A percentile compares a stretch with the other conserved stretches of the same genome.
phyloP scores from a whole-genome alignment of 1,140 invertebrate species.

The Tribolium castaneum region DNA sequence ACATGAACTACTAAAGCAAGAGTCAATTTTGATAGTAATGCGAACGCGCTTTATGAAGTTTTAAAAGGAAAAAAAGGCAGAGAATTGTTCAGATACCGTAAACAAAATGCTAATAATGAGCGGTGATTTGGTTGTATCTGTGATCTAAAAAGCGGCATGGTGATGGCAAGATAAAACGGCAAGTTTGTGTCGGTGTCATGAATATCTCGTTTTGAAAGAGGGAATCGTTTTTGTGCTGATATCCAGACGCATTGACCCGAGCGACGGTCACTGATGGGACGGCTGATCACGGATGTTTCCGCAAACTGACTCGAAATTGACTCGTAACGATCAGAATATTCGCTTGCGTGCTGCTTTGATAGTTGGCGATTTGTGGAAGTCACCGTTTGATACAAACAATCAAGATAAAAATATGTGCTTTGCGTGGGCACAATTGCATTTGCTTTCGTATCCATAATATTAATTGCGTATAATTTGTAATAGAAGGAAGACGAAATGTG shows the following conservation, averaged over 20 bases:
- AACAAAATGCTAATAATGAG: background rate
- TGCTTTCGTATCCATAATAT: conserved; percentile 37
- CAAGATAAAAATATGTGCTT: conserved; percentile 45
- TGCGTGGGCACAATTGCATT: conserved; percentile 41
- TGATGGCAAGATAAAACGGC: conserved; percentile 15
- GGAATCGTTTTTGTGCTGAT: conserved; percentile 31
- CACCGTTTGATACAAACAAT: conserved; percentile 50
- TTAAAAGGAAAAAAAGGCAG: background rate
- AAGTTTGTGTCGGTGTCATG: conserved; percentile 30
- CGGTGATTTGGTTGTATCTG: background rate
- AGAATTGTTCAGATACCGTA: background rate
- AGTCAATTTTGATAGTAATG: background rate
- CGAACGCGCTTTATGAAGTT: background rate
- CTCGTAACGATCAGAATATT: conserved; percentile 49
- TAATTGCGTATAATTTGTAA: conserved; percentile 38
- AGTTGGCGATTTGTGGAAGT: conserved; percentile 44
- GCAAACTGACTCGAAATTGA: conserved; percentile 50
- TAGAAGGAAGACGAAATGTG: background rate
- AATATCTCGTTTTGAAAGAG: conserved; percentile 34
- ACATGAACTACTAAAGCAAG: background rate
- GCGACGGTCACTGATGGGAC: conserved; percentile 45
- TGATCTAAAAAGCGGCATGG: conserved; percentile 14
- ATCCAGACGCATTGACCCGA: conserved; percentile 43
- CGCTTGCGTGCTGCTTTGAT: conserved; percentile 44
- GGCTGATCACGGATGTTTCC: conserved; percentile 47